Percentiles rank a stretch among this genome's conserved stretches.
These are phyloP conservation scores for Agrotis segetum DNA, from an alignment of 2,888 invertebrate genomes.

Conservation along the genomic window DNA sequence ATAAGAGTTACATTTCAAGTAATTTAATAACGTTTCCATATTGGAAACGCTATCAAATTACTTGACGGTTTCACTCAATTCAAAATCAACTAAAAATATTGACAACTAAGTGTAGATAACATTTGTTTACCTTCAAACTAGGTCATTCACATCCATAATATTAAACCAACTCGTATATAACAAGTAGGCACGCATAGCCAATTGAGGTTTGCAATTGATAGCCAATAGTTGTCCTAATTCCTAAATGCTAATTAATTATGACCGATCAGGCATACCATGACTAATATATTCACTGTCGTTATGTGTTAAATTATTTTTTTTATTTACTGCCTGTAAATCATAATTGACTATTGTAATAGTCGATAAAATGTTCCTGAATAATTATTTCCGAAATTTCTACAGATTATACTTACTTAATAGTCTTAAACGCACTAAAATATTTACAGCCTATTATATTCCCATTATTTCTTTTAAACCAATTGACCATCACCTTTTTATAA, in stretches of 20 bases:
- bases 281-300: not conserved
- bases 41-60: no score
- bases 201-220: slow-evolving; percentile 29
- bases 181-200: slow-evolving; percentile 14
- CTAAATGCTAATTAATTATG: slow-evolving; percentile 13
- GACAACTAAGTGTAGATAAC: not conserved
- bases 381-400: not conserved
- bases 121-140: slow-evolving; percentile 2
- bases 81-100: not conserved
- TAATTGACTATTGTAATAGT: not conserved
- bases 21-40: slow-evolving; percentile 9
- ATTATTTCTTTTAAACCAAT: slow-evolving; percentile 2
- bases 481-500: slow-evolving; percentile 9
- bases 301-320: not conserved
- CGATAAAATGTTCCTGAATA: not conserved
- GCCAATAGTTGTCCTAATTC: slow-evolving; percentile 15
- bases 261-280: not conserved
- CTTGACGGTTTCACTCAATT: not conserved
- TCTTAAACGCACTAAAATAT: not conserved
- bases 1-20: not conserved
- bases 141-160: slow-evolving; percentile 25
- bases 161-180: slow-evolving; percentile 2
- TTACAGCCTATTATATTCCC: slow-evolving; percentile 13
- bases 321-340: slow-evolving; percentile 18
- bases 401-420: not conserved